A percentile compares a stretch with the other conserved stretches of the same genome.
phyloP scores from a whole-genome alignment of 2,113 vertebrate species.

The Sisor rabdophorus region DNA sequence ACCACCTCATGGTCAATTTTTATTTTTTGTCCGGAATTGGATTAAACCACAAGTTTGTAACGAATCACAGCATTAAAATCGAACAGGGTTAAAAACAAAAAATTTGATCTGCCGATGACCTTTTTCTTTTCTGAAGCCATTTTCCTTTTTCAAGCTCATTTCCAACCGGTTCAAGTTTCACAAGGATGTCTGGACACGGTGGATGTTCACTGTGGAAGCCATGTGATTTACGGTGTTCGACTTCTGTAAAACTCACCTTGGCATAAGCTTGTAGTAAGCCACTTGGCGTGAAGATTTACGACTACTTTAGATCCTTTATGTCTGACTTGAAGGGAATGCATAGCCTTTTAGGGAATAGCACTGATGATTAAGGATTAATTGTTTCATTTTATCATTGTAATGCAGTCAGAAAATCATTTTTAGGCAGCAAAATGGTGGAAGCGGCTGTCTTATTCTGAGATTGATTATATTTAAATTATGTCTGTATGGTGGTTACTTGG shows the following conservation, averaged over 20 bases:
- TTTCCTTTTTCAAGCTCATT: neutral
- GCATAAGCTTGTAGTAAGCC: neutral
- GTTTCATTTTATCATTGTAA: neutral
- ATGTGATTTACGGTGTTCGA: constrained; percentile 10
- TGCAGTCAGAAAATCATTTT: neutral
- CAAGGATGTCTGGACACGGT: constrained; percentile 30
- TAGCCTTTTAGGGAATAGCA: neutral
- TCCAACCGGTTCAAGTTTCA: constrained; percentile 23
- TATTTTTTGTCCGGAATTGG: constrained; percentile 56
- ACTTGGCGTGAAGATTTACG: constrained; percentile 4
- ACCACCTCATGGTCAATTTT: constrained; percentile 8
- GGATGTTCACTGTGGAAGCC: constrained; percentile 38
- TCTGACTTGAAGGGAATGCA: neutral
- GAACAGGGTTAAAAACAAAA: too few species aligned
- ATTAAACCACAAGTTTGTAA: constrained; percentile 61
- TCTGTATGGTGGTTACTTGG: neutral
- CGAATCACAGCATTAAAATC: neutral
- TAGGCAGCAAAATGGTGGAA: neutral
- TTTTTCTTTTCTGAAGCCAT: constrained; percentile 1
- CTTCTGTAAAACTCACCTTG: constrained; percentile 12
- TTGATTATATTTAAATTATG: neutral
- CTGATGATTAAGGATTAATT: neutral
- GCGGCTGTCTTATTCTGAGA: neutral
- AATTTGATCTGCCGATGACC: neutral
- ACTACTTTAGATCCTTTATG: neutral